Conservation (phyloP, 2,888 invertebrate genomes). For the Rhodophaea formosa region DNA sequence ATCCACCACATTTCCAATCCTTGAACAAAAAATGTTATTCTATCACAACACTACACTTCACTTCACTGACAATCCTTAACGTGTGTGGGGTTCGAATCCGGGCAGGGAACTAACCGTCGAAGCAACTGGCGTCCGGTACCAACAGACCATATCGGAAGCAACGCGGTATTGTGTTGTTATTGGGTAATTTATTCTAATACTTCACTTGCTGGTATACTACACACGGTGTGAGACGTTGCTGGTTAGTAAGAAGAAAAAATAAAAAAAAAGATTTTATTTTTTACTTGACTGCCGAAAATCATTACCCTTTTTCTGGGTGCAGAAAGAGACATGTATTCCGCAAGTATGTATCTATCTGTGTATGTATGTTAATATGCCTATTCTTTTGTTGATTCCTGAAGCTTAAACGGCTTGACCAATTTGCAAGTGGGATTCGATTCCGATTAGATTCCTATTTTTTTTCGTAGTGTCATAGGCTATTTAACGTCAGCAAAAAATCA, state of each 20-base stretch:
- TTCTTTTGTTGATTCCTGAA: no score
- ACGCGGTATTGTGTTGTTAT: conserved; percentile 61
- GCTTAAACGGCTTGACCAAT: no score
- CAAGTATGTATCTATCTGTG: no score
- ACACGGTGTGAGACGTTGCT: conserved; percentile 40
- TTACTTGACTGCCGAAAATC: conserved; percentile 44
- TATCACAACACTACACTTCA: conserved; percentile 30
- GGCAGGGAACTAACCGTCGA: conserved; percentile 66
- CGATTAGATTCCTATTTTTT: no score
- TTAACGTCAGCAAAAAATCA: no score
- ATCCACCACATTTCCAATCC: conserved; percentile 63
- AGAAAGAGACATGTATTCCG: no score
- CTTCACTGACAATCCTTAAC: conserved; percentile 35
- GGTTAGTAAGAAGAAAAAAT: conserved; percentile 45
- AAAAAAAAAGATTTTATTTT: conserved; percentile 39
- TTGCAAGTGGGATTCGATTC: no score
- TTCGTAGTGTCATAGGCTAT: no score
- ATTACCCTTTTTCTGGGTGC: no score
- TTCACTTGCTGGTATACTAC: conserved; percentile 28
- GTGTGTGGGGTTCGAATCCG: conserved; percentile 76
- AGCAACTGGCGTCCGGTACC: conserved; percentile 70
- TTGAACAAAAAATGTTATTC: neutral
- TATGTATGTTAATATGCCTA: no score
- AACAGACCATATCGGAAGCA: conserved; percentile 72
- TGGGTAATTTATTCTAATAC: conserved; percentile 61